Evolutionary conservation across 2,888 invertebrate genomes (phyloP).

Genomic region (Hirtodrosophila alboralis): DNA sequence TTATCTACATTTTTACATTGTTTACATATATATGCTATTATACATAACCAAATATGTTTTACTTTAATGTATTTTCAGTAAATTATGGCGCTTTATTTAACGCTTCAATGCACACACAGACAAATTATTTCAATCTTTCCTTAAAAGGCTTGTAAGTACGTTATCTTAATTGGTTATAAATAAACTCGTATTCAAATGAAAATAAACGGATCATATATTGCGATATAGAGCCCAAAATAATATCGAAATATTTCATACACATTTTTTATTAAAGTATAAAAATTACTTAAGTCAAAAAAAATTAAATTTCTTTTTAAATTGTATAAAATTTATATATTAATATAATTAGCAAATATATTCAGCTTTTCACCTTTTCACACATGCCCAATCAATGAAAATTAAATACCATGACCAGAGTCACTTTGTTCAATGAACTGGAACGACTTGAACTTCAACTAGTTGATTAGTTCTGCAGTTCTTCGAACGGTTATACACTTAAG

Average conservation of each 20-base stretch:
- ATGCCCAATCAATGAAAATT: too few relatives aligned
- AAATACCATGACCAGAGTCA: conserved; percentile 18
- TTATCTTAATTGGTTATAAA: conserved; percentile 37
- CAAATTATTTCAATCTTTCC: not conserved
- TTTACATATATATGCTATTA: conserved; percentile 33
- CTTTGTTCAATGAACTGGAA: conserved; percentile 68
- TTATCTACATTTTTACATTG: not conserved
- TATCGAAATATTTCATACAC: too few relatives aligned
- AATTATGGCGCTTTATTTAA: conserved; percentile 26
- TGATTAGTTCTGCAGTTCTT: conserved; percentile 54
- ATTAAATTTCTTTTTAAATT: too few relatives aligned
- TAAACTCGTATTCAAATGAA: too few relatives aligned
- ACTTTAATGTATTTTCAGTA: conserved; percentile 12
- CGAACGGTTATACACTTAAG: conserved; percentile 27
- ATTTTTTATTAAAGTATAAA: too few relatives aligned
- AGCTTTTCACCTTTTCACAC: too few relatives aligned
- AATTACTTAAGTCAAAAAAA: too few relatives aligned
- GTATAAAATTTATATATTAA: too few relatives aligned
- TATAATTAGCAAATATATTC: too few relatives aligned
- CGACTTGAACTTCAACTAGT: conserved; percentile 57
- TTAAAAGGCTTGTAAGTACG: conserved; percentile 27
- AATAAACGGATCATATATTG: too few relatives aligned
- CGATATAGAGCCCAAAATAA: too few relatives aligned
- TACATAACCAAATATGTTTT: conserved; percentile 41
- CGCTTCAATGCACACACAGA: conserved; percentile 38